phyloP scores from a whole-genome alignment of 2,797 vertebrate genomes.

The Hybognathus amarus region DNA sequence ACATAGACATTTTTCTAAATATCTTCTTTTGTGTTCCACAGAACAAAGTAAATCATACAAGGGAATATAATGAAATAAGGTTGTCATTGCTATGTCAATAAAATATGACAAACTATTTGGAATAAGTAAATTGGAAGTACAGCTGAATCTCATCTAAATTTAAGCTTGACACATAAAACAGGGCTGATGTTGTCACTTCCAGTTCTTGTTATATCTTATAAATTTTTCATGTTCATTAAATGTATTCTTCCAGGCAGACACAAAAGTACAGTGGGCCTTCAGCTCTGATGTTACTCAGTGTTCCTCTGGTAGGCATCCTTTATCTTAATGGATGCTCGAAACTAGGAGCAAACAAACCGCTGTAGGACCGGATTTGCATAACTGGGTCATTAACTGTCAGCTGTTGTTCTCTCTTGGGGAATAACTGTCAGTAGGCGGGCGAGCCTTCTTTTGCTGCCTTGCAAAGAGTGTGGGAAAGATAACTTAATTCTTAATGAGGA shows the following conservation, averaged over 20 bases:
- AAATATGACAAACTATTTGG: neutral
- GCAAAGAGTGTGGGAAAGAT: slow-evolving; percentile 16
- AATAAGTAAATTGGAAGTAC: slow-evolving; percentile 7
- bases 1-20: neutral
- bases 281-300: neutral
- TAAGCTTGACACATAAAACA: neutral
- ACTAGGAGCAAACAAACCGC: slow-evolving; percentile 62
- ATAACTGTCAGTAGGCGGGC: slow-evolving; percentile 69
- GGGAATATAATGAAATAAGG: neutral
- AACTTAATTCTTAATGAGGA: slow-evolving; percentile 8
- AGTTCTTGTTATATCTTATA: neutral
- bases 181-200: slow-evolving; percentile 16
- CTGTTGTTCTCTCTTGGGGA: slow-evolving; percentile 70
- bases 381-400: slow-evolving; percentile 79
- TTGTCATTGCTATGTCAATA: neutral
- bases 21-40: neutral
- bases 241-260: neutral
- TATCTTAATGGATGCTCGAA: slow-evolving; percentile 69
- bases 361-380: slow-evolving; percentile 74
- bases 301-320: slow-evolving; percentile 63
- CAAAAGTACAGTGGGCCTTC: slow-evolving; percentile 18
- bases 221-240: slow-evolving; percentile 28
- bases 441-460: slow-evolving; percentile 54
- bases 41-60: neutral
- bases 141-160: neutral